Percentiles rank a stretch among this genome's conserved stretches.
Conservation (phyloP, 2,888 invertebrate genomes). For the Axea sp. region DNA sequence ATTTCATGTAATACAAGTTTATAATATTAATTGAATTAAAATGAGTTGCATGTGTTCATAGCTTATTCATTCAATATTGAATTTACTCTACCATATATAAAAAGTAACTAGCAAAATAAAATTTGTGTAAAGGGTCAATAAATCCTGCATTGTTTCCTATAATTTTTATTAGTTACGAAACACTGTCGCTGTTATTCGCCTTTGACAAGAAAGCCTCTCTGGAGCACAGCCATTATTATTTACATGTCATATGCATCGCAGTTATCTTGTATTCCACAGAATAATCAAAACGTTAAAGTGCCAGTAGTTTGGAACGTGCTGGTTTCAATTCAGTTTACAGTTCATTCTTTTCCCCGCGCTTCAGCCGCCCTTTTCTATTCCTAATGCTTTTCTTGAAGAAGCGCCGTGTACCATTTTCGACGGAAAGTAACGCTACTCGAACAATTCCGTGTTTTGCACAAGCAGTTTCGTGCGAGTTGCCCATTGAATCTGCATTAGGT, state of each 20-base stretch:
- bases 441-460: conserved; percentile 10
- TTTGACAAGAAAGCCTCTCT: not conserved
- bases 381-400: no score
- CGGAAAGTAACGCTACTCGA: conserved; percentile 9
- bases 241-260: conserved; percentile 7
- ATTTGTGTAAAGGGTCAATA: no score
- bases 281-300: conserved; percentile 9
- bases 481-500: conserved; percentile 7
- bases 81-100: no score
- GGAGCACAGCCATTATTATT: conserved; percentile 3
- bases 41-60: no score
- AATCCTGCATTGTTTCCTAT: no score
- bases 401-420: not conserved
- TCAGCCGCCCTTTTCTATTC: no score
- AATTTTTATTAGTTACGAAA: no score
- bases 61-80: no score
- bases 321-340: conserved; percentile 7
- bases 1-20: no score
- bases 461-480: conserved; percentile 4
- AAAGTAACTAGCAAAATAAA: no score
- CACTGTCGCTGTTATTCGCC: not conserved
- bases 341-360: no score
- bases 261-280: conserved; percentile 2
- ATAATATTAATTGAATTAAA: no score
- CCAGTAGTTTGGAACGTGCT: not conserved